phyloP scores from a whole-genome alignment of 2,888 invertebrate genomes.

The Dicyrtomina minuta region DNA sequence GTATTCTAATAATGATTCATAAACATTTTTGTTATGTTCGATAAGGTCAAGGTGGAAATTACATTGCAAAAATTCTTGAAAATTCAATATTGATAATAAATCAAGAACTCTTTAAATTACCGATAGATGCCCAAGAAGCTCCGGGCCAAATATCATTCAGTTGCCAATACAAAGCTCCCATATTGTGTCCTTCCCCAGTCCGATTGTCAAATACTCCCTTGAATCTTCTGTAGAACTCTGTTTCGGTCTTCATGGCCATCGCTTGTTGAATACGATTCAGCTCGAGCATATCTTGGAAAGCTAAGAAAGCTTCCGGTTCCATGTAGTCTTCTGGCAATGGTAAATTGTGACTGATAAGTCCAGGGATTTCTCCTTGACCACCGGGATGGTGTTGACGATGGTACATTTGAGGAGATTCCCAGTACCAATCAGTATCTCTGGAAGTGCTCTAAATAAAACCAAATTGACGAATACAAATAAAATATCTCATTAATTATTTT shows the following conservation, averaged over 20 bases:
- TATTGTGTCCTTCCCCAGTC: slow-evolving; percentile 59
- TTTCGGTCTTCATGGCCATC: slow-evolving; percentile 60
- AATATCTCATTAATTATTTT: not conserved
- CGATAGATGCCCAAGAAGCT: slow-evolving; percentile 62
- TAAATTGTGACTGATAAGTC: slow-evolving; percentile 67
- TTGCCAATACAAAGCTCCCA: slow-evolving; percentile 67
- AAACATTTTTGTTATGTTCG: too few relatives aligned
- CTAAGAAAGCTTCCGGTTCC: slow-evolving; percentile 61
- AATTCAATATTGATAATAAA: too few relatives aligned
- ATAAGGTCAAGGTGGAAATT: too few relatives aligned
- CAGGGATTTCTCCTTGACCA: slow-evolving; percentile 67
- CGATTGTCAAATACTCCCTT: slow-evolving; percentile 19
- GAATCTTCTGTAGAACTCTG: slow-evolving; percentile 58
- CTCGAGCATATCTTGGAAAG: slow-evolving; percentile 71
- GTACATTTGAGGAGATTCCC: slow-evolving; percentile 56
- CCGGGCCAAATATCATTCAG: slow-evolving; percentile 66
- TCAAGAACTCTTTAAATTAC: too few relatives aligned
- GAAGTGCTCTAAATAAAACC: slow-evolving; percentile 13
- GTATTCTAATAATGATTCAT: slow-evolving; percentile 64
- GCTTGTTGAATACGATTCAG: slow-evolving; percentile 77
- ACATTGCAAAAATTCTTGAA: not conserved
- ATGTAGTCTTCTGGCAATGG: slow-evolving; percentile 60
- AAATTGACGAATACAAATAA: not conserved
- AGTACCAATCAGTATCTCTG: slow-evolving; percentile 55
- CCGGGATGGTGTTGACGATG: slow-evolving; percentile 80